These are phyloP conservation scores for Cheiracanthium punctorium DNA, from an alignment of 2,888 invertebrate genomes.

Conservation along the genomic window DNA sequence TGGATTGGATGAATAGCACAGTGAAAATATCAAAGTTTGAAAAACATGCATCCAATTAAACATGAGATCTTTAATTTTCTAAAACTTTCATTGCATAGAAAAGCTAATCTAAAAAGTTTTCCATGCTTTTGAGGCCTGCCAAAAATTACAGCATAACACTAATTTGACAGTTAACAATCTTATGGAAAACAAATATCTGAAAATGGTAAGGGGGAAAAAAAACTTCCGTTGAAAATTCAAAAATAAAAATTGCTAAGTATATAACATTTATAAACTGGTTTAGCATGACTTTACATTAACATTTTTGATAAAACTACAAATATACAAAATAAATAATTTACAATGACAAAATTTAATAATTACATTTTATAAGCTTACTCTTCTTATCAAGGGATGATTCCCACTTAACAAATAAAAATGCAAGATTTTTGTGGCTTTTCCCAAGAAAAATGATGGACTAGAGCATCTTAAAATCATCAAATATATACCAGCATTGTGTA, in stretches of 20 bases:
- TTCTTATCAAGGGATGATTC: not conserved
- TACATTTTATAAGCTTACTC: not conserved
- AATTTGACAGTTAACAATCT: not conserved
- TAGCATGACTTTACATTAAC: slow-evolving; percentile 10
- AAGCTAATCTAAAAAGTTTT: slow-evolving; percentile 15
- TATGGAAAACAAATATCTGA: not conserved
- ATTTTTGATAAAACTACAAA: slow-evolving; percentile 6
- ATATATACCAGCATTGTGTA: too few species aligned
- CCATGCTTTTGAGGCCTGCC: not conserved
- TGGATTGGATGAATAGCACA: slow-evolving; percentile 32
- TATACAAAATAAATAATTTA: slow-evolving; percentile 10
- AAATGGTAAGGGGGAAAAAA: not conserved
- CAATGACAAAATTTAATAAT: not conserved
- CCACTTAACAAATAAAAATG: too few species aligned
- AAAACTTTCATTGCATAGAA: slow-evolving; percentile 7
- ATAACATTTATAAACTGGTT: slow-evolving; percentile 1
- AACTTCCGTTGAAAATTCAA: not conserved
- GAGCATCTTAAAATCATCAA: too few species aligned
- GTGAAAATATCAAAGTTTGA: slow-evolving; percentile 23
- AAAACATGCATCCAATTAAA: slow-evolving; percentile 21
- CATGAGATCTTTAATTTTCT: slow-evolving; percentile 27
- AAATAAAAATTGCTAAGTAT: slow-evolving; percentile 17
- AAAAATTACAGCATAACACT: slow-evolving; percentile 3
- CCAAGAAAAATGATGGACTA: too few species aligned
- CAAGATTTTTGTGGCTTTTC: too few species aligned